Evolutionary conservation across 2,888 invertebrate genomes (phyloP), one percentile per base, ranked within the genome.

Genomic region (Darwinula stevensoni): DNA sequence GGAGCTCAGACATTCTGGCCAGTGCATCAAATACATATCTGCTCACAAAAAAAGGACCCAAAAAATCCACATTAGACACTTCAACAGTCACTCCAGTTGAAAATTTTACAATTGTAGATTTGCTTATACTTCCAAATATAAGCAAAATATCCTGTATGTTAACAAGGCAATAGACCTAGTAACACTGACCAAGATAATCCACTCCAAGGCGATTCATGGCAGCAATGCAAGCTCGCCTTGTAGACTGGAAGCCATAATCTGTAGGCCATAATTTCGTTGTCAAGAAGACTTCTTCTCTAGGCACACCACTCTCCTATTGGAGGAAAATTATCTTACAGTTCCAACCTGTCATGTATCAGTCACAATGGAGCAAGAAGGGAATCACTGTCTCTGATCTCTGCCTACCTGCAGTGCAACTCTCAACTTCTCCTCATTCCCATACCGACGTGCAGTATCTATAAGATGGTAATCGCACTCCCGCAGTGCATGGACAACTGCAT

Each of bases 401-500:
- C 37, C 34, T 32, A 44, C 47, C 36, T 42, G 36, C 4, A 49
- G 43, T n/a, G 49, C 49, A 17, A 41, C 34, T 16, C 42, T 42
- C 26, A 51, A 39, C 26, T 42, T 41, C 18, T 40, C 39, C 39
- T 51, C 51, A 32, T 46, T 47, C 14, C 50, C 50, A 37, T 51
- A 51, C 17, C 51, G 38, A 36, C 46, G 47, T 5, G 51, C 51
- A 2, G 51, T 51, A 39, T 52, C 51, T 33, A 51, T 47, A 34
- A 47, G 39, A 30, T 47, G 38, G 36, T 50, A 52, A 11, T 42
- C 43, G 36, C 48, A 49, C 5, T 45, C 38, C 34, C 42, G 42
- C 18, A 51, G 38, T 3, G 50, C 49, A 39, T 44, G 45, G 12
- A 50, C 44, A 9, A 52, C 48, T 5, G 47, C 44, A 18, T 45